phyloP scores from a whole-genome alignment of 1,140 invertebrate genomes.

The Cherax destructor region DNA sequence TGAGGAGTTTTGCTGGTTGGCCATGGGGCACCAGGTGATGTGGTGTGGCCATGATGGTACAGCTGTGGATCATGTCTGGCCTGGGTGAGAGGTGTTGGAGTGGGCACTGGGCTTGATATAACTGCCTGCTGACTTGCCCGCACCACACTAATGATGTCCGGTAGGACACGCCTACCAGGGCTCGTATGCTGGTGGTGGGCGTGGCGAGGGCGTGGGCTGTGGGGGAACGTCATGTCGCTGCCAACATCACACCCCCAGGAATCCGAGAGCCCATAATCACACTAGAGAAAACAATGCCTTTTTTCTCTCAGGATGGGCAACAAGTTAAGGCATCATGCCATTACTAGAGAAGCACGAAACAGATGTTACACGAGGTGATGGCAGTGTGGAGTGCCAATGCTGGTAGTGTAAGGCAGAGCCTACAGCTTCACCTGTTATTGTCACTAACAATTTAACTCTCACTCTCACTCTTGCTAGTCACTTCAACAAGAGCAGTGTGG shows the following conservation, averaged over 20 bases:
- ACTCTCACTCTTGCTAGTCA: too few species aligned
- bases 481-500: too few species aligned
- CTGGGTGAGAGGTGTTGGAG: neutral
- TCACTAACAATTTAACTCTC: too few species aligned
- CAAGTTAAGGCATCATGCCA: neutral
- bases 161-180: slow-evolving; percentile 19
- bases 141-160: slow-evolving; percentile 43
- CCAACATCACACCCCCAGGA: neutral
- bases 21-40: neutral
- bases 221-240: slow-evolving; percentile 17
- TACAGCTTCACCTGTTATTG: too few species aligned
- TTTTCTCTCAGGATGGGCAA: neutral
- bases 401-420: too few species aligned
- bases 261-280: neutral
- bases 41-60: neutral
- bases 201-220: neutral
- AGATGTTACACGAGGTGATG: neutral
- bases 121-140: neutral
- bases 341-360: neutral
- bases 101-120: neutral
- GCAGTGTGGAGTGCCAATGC: too few species aligned
- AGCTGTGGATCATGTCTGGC: neutral
- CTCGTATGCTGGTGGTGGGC: slow-evolving; percentile 14
- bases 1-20: neutral
- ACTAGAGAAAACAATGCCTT: neutral